phyloP scores from a whole-genome alignment of 2,888 invertebrate species.

The Adela reaumurella region DNA sequence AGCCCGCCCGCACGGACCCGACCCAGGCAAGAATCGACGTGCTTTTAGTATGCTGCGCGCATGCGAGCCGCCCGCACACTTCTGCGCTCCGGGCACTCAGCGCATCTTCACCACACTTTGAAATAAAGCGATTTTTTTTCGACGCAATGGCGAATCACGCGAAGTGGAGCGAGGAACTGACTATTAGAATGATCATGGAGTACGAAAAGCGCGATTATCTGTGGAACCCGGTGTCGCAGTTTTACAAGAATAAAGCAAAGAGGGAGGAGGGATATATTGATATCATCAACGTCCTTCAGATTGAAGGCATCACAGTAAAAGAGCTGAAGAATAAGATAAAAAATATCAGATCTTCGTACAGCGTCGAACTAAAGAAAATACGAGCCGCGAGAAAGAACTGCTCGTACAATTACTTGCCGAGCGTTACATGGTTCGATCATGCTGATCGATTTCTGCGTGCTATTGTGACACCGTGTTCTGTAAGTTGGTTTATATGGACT shows the following conservation, averaged over 20 bases:
- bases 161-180: constrained; percentile 52
- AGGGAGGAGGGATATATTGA: constrained; percentile 49
- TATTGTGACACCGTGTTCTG: constrained; percentile 53
- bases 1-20: constrained; percentile 20
- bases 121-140: not conserved
- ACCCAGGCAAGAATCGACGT: constrained; percentile 31
- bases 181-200: constrained; percentile 50
- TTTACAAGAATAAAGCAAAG: constrained; percentile 51
- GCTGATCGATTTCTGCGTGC: constrained; percentile 55
- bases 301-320: constrained; percentile 46
- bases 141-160: constrained; percentile 25
- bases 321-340: constrained; percentile 54
- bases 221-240: constrained; percentile 50
- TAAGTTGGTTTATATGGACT: constrained; percentile 28
- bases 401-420: constrained; percentile 54
- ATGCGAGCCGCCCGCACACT: constrained; percentile 56
- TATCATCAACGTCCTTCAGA: constrained; percentile 44
- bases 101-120: not conserved
- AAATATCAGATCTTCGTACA: constrained; percentile 51
- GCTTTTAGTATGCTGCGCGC: constrained; percentile 59
- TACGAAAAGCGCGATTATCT: constrained; percentile 50
- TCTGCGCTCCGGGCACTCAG: constrained; percentile 37
- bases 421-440: constrained; percentile 56
- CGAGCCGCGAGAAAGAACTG: constrained; percentile 51
- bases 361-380: constrained; percentile 53